A percentile compares a stretch with the other conserved stretches of the same genome.
phyloP scores from a whole-genome alignment of 2,797 vertebrate species.

The Petrocephalus schoutedeni region DNA sequence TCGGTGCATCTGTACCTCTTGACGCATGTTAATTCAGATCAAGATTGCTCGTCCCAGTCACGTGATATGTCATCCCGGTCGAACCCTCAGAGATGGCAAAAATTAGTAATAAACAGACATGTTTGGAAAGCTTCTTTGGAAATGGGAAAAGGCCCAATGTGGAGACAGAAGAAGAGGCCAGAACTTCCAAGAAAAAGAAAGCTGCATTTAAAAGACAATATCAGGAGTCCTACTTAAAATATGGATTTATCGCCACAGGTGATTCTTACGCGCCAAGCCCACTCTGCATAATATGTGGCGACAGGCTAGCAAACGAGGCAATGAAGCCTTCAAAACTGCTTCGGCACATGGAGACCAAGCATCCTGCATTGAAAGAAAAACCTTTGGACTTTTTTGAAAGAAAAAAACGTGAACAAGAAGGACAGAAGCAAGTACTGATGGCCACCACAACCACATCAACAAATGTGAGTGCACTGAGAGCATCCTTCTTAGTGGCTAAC shows the following conservation, averaged over 20 bases:
- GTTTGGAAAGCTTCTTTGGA: not conserved
- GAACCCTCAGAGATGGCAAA: not conserved
- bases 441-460: constrained; percentile 20
- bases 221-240: constrained; percentile 21
- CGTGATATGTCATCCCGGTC: too few species aligned
- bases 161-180: not conserved
- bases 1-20: too few species aligned
- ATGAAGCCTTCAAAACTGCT: constrained; percentile 29
- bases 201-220: constrained; percentile 17
- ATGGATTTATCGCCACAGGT: constrained; percentile 14
- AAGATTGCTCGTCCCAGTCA: too few species aligned
- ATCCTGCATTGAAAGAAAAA: constrained; percentile 29
- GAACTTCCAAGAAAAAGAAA: constrained; percentile 13
- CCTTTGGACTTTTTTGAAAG: constrained; percentile 25
- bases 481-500: constrained; percentile 14
- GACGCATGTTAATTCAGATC: too few species aligned
- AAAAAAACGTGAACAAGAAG: constrained; percentile 26
- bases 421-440: constrained; percentile 21
- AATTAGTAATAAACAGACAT: constrained; percentile 8
- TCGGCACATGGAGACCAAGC: constrained; percentile 19
- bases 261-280: not conserved
- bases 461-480: constrained; percentile 23
- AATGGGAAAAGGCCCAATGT: not conserved
- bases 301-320: constrained; percentile 16
- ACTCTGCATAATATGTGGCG: constrained; percentile 26